phyloP scores from a whole-genome alignment of 2,113 vertebrate genomes.

The Gorilla gorilla region DNA sequence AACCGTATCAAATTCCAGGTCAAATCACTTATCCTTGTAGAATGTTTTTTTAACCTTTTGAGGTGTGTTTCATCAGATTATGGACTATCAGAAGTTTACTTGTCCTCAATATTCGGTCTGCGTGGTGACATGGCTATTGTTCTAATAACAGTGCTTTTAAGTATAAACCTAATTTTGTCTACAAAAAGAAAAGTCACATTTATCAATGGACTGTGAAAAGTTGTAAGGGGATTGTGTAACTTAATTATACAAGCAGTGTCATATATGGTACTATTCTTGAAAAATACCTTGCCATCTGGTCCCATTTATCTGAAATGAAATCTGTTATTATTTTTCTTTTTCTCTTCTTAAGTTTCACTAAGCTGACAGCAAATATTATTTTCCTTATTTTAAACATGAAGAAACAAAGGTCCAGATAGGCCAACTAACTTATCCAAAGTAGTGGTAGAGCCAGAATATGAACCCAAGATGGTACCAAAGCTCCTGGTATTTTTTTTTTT shows the following conservation, averaged over 20 bases:
- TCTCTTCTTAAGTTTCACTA: neutral
- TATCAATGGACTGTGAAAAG: neutral
- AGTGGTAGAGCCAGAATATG: constrained; percentile 20
- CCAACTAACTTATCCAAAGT: neutral
- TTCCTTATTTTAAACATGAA: constrained; percentile 1
- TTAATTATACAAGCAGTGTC: neutral
- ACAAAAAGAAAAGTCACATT: constrained; percentile 27
- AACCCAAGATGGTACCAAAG: neutral
- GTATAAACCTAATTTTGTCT: neutral
- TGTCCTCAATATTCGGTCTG: neutral
- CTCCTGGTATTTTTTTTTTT: neutral
- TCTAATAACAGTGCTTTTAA: neutral
- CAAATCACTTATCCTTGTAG: constrained; percentile 44
- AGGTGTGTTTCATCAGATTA: constrained; percentile 48
- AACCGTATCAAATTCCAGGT: constrained; percentile 49
- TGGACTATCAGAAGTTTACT: constrained; percentile 1
- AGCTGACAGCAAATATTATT: neutral
- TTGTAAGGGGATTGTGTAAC: neutral
- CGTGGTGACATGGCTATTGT: neutral
- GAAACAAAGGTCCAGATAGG: constrained; percentile 19
- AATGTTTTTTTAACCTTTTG: constrained; percentile 56
- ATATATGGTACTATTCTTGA: neutral
- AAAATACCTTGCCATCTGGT: neutral
- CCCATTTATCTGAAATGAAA: constrained; percentile 17
- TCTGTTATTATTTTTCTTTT: neutral